Evolutionary conservation across 1,140 invertebrate genomes (phyloP).

Genomic region (Thaumatotibia leucotreta): DNA sequence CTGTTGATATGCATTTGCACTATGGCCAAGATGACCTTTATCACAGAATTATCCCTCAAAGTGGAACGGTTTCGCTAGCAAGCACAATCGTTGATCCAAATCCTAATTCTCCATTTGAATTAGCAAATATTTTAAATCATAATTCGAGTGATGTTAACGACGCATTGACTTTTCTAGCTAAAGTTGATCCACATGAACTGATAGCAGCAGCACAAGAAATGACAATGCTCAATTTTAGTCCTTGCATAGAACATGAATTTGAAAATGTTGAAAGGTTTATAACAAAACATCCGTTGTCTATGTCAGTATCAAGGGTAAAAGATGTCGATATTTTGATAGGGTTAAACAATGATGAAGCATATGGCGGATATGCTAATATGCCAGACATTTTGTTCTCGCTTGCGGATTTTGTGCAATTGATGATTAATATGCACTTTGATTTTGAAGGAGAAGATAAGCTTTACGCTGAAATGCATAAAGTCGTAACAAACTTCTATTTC

Average conservation of each 20-base stretch:
- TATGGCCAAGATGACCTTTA: conserved; percentile 14
- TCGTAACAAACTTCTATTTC: conserved; percentile 29
- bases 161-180: background rate
- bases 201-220: conserved; percentile 31
- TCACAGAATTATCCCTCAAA: background rate
- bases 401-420: background rate
- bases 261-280: conserved; percentile 28
- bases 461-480: conserved; percentile 19
- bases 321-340: conserved; percentile 31
- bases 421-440: background rate
- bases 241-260: conserved; percentile 6
- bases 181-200: conserved; percentile 6
- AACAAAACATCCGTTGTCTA: conserved; percentile 25
- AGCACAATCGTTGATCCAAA: background rate
- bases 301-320: conserved; percentile 30
- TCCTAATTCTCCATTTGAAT: background rate
- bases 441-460: no score
- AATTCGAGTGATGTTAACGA: background rate
- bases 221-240: background rate
- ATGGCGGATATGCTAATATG: background rate
- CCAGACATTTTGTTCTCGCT: background rate
- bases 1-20: conserved; percentile 18
- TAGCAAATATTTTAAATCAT: background rate
- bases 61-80: background rate
- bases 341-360: conserved; percentile 29